Evolutionary conservation across 2,888 invertebrate species (phyloP), one percentile per base, ranked within the genome.

Genomic region (Lithophane ornitopus): DNA sequence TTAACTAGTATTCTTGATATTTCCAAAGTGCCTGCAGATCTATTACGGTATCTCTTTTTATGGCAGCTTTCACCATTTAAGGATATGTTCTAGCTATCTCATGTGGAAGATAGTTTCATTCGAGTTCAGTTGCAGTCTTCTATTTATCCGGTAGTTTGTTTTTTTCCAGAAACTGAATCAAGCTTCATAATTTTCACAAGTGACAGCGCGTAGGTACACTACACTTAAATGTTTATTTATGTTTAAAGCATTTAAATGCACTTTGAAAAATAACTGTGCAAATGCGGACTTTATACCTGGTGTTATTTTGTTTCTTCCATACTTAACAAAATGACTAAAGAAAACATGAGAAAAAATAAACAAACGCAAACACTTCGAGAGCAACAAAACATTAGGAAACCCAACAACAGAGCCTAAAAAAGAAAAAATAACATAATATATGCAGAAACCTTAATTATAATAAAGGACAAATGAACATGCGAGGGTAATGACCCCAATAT

Each of bases 391-490:
- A 68, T n/a, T 19, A 4, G 41, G 12, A 49, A 59, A 54, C 34
- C 34, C 22, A 7, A 78, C 22, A 52, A 28, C 9, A 16, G 34
- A 54, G 14, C 12, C n/a, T 0, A 44, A 58, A 65, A 41, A 11
- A 28, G 0, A 59, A 54, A 58, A n/a, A n/a, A 41, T 9, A 41
- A 46, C 26, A 73, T 19, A 75, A 59, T 14, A 52, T n/a, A n/a
- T 54, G 39, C 26, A 52, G 6, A 41, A 49, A 59, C n/a, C 14
- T 39, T 39, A 61, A 61, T 65, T 71, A 26, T 44, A 22, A 49
- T 54, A 3, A 56, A 75, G 41, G n/a, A n/a, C 46, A 58, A 76
- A 63, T 22, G 12, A 46, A 39, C 46, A 65, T 3, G n/a, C n/a
- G 1, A 65, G 52, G 59, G 4, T 34, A 63, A 54, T 58, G 39